Evolutionary conservation across 1,140 invertebrate species (phyloP).

Genomic region (Drosophila sp.): DNA sequence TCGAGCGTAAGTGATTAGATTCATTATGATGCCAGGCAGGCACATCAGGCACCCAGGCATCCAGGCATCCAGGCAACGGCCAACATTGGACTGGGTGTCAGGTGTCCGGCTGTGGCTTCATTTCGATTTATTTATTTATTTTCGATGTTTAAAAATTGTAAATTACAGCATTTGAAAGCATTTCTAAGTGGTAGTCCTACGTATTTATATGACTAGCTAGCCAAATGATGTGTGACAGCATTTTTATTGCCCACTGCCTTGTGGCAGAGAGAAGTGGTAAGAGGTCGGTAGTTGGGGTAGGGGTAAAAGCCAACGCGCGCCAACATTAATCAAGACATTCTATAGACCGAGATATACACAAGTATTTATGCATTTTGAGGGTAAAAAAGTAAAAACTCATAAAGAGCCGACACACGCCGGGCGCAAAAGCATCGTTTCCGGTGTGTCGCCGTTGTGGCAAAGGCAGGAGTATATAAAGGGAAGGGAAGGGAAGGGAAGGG

Average conservation of each 20-base stretch:
- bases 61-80: conserved; percentile 40
- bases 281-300: conserved; percentile 15
- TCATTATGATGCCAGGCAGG: conserved; percentile 81
- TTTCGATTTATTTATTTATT: conserved; percentile 14
- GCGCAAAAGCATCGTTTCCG: conserved; percentile 80
- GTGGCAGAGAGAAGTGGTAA: conserved; percentile 3
- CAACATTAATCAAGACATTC: conserved; percentile 81
- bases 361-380: conserved; percentile 76
- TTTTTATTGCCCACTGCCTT: conserved; percentile 63
- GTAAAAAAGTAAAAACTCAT: conserved; percentile 63
- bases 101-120: conserved; percentile 50
- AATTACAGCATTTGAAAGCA: conserved; percentile 37
- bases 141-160: conserved; percentile 52
- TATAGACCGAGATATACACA: conserved; percentile 50
- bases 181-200: conserved; percentile 19
- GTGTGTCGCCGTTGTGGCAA: conserved; percentile 59
- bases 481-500: not conserved
- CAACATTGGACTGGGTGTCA: conserved; percentile 44
- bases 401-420: conserved; percentile 70
- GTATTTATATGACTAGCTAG: conserved; percentile 26
- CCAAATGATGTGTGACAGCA: conserved; percentile 80
- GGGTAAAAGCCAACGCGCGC: conserved; percentile 79
- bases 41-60: conserved; percentile 50
- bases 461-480: not conserved
- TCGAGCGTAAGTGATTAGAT: conserved; percentile 85